Evolutionary conservation across 2,113 vertebrate genomes (phyloP), one percentile per base, ranked within the genome.

Genomic region (Anhinga anhinga): DNA sequence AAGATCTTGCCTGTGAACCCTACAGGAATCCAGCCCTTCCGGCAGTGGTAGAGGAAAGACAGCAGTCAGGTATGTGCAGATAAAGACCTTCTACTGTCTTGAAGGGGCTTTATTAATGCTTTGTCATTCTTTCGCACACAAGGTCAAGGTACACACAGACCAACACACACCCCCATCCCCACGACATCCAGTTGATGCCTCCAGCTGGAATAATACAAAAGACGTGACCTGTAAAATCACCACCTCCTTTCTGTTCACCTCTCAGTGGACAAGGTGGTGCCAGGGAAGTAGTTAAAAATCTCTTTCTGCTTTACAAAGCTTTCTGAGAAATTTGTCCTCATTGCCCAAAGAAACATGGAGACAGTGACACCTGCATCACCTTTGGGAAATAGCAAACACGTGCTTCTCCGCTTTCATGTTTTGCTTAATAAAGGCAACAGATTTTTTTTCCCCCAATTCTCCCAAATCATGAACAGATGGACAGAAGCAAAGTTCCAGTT

Each of bases 181-280:
- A 0, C 1, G 18, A 30, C 12, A 11, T 52, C 21, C 12, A 70
- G 14, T 0, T 19, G 11, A 22, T 26, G 5, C 2, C 32, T 32
- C 2, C 0, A 1, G 13, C 14, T 0, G 9, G 11, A 42, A 26
- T 1, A 12, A 67, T 1, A 67, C 0, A 0, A 17, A 81, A 70
- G 45, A 7, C 3, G 11, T 2, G 4, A 9, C 13, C 4, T 49
- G 40, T 22, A 27, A 80, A 73, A 77, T 50, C n/a, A 11, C 5
- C 34, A 3, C 23, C 13, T 42, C 18, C 1, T 0, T 11, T 53
- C 40, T 63, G 18, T 10, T 67, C 52, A 3, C n/a, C 15, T 7
- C 45, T 9, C 58, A 6, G 18, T 2, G 19, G 17, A 9, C 7
- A 32, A 3, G 16, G 11, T 4, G 2, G 5, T 20, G 8, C 15